These are phyloP conservation scores for Microctonus aethiopoides DNA, from an alignment of 2,888 invertebrate species.

Conservation along the genomic window DNA sequence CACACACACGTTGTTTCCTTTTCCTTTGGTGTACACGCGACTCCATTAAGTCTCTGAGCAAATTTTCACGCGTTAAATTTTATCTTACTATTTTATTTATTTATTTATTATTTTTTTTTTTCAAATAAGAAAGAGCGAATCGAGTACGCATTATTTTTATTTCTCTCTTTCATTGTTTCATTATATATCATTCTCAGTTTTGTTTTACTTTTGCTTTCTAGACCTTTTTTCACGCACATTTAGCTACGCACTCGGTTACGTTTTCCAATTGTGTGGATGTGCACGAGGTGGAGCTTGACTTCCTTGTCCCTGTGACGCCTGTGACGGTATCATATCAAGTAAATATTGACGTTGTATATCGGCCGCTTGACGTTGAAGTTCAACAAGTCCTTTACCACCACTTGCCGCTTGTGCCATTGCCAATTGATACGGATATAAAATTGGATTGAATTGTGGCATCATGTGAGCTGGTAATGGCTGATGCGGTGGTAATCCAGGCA, in stretches of 20 bases:
- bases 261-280: constrained; percentile 72
- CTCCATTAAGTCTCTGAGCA: background rate
- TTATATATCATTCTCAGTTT: background rate
- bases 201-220: background rate
- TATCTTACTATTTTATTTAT: background rate
- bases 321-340: constrained; percentile 92
- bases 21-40: background rate
- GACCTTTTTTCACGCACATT: constrained; percentile 35
- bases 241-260: constrained; percentile 68
- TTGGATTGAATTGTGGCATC: constrained; percentile 88
- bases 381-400: constrained; percentile 72
- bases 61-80: constrained; percentile 11
- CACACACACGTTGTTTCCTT: constrained; percentile 26
- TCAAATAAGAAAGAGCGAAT: background rate
- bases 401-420: constrained; percentile 83
- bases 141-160: background rate
- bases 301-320: constrained; percentile 67
- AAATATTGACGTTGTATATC: constrained; percentile 95
- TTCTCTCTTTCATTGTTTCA: background rate
- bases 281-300: constrained; percentile 65
- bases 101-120: too few relatives aligned
- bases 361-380: constrained; percentile 84
- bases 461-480: constrained; percentile 79
- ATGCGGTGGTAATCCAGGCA: constrained; percentile 69
- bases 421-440: constrained; percentile 89